Evolutionary conservation across 1,140 invertebrate genomes (phyloP), one percentile per base, ranked within the genome.

Genomic region (Drosophila neocordata): DNA sequence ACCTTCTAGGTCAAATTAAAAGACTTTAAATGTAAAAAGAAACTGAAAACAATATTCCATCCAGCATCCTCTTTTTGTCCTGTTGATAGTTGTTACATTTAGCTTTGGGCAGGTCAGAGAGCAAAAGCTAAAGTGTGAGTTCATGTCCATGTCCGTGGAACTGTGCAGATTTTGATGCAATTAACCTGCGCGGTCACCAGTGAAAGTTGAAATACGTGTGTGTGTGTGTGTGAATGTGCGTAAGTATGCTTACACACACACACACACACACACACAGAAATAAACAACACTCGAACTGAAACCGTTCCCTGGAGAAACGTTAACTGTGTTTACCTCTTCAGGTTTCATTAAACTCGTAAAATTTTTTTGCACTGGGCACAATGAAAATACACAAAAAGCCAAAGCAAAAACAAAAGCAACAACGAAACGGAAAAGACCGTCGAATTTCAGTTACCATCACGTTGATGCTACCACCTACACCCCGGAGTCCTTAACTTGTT

Each of bases 281-380:
- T 31, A 31, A 31, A 31, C 12, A 4, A 20, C 51, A 15, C 53
- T 27, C 53, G 27, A 15, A 15, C 53, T 56, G 53, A 69, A 59
- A 69, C 65, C 41, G 63, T 22, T 69, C 60, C 60, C 73, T 48
- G 44, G 73, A 41, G 65, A 35, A 56, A 38, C 65, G 44, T 76
- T 56, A 70, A 70, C 73, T 34, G 73, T 77, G 66, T 77, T 77
- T 77, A 77, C 73, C 73, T 76, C 74, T 77, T 77, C 73, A 77
- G 74, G 73, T 77, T 77, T 77, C 74, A 77, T 77, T 77, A 77
- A 77, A 77, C 74, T 77, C 73, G 74, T 65, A 61, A 56, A 65
- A 70, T 65, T 70, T 70, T 70, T 48, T 59, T 56, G 24, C 64
- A 34, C 57, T 15, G 55, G 22, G 20, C 63, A 58, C 63, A 48